phyloP scores from a whole-genome alignment of 2,888 invertebrate genomes.

The Drosophila subsilvestris region DNA sequence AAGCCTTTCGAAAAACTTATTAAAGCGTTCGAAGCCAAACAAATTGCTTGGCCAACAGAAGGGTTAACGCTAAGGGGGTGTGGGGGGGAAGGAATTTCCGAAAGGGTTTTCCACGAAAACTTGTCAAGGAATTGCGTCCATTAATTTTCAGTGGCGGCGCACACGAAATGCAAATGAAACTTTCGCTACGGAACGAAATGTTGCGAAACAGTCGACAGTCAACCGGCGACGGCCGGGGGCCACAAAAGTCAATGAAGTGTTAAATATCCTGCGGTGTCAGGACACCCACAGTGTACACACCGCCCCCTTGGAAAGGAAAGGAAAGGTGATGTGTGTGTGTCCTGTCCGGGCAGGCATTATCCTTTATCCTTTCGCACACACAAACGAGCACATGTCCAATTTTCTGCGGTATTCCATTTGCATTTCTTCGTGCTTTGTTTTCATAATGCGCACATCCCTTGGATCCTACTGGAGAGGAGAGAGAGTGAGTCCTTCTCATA shows the following conservation, averaged over 20 bases:
- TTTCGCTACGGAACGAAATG: constrained; percentile 27
- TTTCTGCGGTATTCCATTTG: constrained; percentile 39
- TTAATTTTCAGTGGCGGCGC: constrained; percentile 57
- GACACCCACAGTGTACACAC: background rate
- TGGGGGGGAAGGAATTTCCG: background rate
- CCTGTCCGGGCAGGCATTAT: constrained; percentile 7
- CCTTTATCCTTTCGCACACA: constrained; percentile 20
- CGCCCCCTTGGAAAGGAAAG: constrained; percentile 5
- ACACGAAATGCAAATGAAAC: constrained; percentile 70
- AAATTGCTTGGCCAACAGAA: constrained; percentile 35
- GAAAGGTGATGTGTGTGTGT: constrained; percentile 21
- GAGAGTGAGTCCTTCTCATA: constrained; percentile 30
- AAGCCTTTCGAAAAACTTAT: constrained; percentile 45
- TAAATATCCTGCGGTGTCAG: constrained; percentile 68
- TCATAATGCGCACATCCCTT: constrained; percentile 47
- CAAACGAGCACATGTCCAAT: constrained; percentile 20
- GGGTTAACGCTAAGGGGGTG: background rate
- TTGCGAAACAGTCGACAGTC: constrained; percentile 24
- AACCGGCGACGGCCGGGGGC: constrained; percentile 12
- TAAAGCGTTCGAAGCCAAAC: constrained; percentile 52
- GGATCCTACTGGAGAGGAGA: constrained; percentile 10
- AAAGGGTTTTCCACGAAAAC: constrained; percentile 23
- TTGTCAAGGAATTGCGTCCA: constrained; percentile 49
- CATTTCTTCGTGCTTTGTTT: constrained; percentile 63
- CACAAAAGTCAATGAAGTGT: constrained; percentile 71